Percentiles rank a stretch among this genome's conserved stretches.
Conservation (phyloP, 2,888 invertebrate genomes). For the Baccha elongata region DNA sequence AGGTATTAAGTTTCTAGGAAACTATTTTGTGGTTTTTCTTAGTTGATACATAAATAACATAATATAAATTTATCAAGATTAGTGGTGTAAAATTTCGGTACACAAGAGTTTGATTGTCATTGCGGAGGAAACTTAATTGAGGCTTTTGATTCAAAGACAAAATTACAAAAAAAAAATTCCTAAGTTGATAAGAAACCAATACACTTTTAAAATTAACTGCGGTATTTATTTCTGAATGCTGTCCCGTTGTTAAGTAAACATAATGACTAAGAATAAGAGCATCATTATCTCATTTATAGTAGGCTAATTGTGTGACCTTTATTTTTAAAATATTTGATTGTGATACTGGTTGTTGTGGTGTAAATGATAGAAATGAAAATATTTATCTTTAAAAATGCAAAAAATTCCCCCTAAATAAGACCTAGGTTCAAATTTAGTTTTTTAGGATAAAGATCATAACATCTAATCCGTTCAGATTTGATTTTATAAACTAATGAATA, state of each 20-base stretch:
- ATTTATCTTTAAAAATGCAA: no score
- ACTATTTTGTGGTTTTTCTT: conserved; percentile 34
- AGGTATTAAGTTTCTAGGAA: conserved; percentile 54
- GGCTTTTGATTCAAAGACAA: not conserved
- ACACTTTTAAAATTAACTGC: not conserved
- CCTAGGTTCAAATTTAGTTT: no score
- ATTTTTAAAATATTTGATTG: not conserved
- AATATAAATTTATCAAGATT: not conserved
- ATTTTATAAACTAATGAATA: no score
- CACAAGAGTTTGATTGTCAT: conserved; percentile 6
- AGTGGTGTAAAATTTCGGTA: not conserved
- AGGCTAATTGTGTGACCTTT: conserved; percentile 7
- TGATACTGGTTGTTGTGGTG: not conserved
- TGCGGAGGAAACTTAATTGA: not conserved
- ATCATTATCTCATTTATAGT: conserved; percentile 2
- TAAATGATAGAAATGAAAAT: no score
- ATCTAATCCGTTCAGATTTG: no score
- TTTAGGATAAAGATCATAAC: no score
- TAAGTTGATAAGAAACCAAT: conserved; percentile 11
- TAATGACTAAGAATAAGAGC: not conserved
- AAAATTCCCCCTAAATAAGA: no score
- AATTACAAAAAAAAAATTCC: conserved; percentile 1
- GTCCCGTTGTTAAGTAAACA: conserved; percentile 9
- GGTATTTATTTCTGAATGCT: not conserved
- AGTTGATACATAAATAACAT: conserved; percentile 48